phyloP scores from a whole-genome alignment of 64 coral and sea anemone genomes.

The Cladopsammia gracilis region DNA sequence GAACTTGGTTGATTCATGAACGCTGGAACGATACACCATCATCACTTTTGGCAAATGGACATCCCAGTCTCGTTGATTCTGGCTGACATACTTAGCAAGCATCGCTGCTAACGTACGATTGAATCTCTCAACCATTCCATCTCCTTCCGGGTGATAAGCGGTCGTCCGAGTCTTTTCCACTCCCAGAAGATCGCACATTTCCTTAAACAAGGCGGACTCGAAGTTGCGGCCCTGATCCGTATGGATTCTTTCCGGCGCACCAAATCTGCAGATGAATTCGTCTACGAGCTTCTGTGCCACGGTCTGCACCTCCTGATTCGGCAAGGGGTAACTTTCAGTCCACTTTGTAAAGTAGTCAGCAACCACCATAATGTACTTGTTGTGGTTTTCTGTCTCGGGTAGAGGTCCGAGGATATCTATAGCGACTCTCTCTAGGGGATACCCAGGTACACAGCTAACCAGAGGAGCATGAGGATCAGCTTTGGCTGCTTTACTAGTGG shows the following conservation, averaged over 20 bases:
- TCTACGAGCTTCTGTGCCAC: constrained; percentile 45
- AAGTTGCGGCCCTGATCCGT: constrained; percentile 63
- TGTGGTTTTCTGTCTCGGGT: not conserved
- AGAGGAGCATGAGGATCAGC: constrained; percentile 3
- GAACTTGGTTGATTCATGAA: constrained; percentile 23
- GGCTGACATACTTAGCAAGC: constrained; percentile 54
- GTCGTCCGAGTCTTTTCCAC: constrained; percentile 56
- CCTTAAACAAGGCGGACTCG: constrained; percentile 60
- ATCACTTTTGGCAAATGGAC: constrained; percentile 29
- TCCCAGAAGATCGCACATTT: constrained; percentile 16
- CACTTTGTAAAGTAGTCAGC: constrained; percentile 73
- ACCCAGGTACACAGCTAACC: constrained; percentile 11
- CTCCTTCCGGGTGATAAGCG: constrained; percentile 18
- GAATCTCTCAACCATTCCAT: constrained; percentile 65
- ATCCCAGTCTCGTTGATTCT: constrained; percentile 51
- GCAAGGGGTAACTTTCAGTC: constrained; percentile 50
- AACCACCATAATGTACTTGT: constrained; percentile 56
- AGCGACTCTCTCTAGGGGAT: constrained; percentile 13
- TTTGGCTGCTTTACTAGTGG: constrained; percentile 14
- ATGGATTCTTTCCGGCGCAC: constrained; percentile 35
- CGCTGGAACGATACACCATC: constrained; percentile 61
- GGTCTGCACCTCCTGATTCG: constrained; percentile 55
- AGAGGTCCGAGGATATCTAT: constrained; percentile 49
- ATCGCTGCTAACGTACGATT: constrained; percentile 32
- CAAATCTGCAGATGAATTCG: constrained; percentile 34